Evolutionary conservation across 2,888 invertebrate species (phyloP), one percentile per base, ranked within the genome.

Genomic region (Caenorhabditis panamensis): DNA sequence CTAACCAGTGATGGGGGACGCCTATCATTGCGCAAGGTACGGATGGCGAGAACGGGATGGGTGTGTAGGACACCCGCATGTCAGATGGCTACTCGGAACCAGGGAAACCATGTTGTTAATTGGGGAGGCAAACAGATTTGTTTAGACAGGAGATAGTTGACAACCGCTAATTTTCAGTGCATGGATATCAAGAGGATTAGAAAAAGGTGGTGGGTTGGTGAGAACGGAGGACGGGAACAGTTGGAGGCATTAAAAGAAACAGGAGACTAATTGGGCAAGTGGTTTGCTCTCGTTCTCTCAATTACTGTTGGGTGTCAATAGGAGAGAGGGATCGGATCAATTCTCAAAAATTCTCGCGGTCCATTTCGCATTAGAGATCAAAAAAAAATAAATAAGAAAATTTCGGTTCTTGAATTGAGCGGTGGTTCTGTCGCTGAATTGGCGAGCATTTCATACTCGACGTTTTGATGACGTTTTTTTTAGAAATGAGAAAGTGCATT

Each of bases 141-240:
- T 59, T 73, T 66, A 36, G 64, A 66, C 73, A 73, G 26, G 13
- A 24, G 18, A 16, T 56, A 37, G 16, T 16, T 64, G 73, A 73
- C 73, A 73, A 64, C 73, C 64, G 31, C 2, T 41, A 63, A 73
- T 73, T 73, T 66, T 24, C 41, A 36, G 20, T n/a, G 36, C 26
- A 71, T 18, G 66, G 73, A 51, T 24, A 73, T 66, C 54, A 51
- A 36, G 47, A n/a, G 28, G 28, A 28, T 54, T 54, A 24, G 22
- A 28, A n/a, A 3, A 20, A 20, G 20, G 56, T 20, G 37, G 37
- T 22, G 22, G 2, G 4, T 18, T 37, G 31, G 26, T 26, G 54
- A 37, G 20, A 53, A 37, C 53, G 37, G 22, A 18, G 64, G 11
- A 26, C 37, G 9, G 16, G 24, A 16, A 28, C 9, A 36, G 51